These are phyloP conservation scores for Solea senegalensis DNA, from an alignment of 2,113 vertebrate genomes.

Conservation along the genomic window DNA sequence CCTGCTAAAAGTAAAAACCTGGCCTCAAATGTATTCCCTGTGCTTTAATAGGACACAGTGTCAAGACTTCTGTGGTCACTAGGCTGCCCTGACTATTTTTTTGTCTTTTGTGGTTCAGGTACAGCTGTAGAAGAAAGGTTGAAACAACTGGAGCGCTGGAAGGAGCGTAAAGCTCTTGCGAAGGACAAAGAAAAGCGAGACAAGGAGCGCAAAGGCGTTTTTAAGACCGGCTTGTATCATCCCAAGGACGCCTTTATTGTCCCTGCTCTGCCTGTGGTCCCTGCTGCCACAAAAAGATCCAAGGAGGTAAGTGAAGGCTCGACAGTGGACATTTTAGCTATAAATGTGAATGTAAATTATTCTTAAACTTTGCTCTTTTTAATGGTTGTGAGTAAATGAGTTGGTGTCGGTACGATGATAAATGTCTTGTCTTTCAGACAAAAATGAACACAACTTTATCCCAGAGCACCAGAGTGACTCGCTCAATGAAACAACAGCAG, in stretches of 20 bases:
- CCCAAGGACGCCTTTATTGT: slow-evolving; percentile 70
- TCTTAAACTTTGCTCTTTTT: neutral
- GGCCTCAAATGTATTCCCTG: neutral
- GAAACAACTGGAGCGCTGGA: slow-evolving; percentile 90
- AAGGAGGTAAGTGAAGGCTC: slow-evolving; percentile 77
- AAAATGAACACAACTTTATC: neutral
- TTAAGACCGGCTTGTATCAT: slow-evolving; percentile 89
- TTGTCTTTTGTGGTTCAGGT: slow-evolving; percentile 11
- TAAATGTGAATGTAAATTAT: neutral
- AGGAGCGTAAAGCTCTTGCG: slow-evolving; percentile 88
- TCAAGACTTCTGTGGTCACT: neutral
- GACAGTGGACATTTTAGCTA: neutral
- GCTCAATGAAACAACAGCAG: slow-evolving; percentile 76
- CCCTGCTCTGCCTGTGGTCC: slow-evolving; percentile 20
- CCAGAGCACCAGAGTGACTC: slow-evolving; percentile 74
- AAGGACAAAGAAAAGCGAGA: slow-evolving; percentile 88
- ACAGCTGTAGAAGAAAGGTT: slow-evolving; percentile 77
- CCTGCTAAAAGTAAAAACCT: slow-evolving; percentile 54
- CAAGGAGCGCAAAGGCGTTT: slow-evolving; percentile 84
- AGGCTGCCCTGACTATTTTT: neutral
- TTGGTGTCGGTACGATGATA: neutral
- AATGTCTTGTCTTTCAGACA: slow-evolving; percentile 29
- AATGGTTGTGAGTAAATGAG: neutral
- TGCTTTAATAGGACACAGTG: neutral
- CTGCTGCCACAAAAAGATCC: slow-evolving; percentile 49